phyloP scores from a whole-genome alignment of 1,140 invertebrate species.

The Sycophila sp. region DNA sequence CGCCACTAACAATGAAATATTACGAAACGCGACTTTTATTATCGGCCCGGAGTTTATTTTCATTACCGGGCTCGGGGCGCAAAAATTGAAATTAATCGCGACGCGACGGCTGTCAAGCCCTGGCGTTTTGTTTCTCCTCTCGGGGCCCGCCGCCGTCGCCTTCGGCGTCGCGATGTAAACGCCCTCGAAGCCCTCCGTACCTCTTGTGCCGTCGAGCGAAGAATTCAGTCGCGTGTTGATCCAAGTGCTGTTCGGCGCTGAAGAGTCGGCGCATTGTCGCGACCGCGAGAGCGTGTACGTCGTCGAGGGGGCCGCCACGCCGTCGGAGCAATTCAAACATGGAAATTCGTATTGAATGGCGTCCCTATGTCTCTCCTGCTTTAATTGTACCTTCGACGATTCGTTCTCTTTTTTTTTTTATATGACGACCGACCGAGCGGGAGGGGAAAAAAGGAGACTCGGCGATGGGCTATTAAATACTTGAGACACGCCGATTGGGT shows the following conservation, averaged over 20 bases:
- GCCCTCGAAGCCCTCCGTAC: constrained; percentile 30
- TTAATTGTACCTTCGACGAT: constrained; percentile 3
- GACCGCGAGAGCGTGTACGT: not conserved
- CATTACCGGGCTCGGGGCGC: not conserved
- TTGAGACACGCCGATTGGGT: not conserved
- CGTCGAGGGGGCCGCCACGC: not conserved
- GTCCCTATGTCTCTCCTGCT: not conserved
- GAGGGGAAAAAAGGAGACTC: too few species aligned
- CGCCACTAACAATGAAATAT: constrained; percentile 15
- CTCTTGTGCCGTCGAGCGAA: not conserved
- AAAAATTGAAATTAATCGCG: constrained; percentile 19
- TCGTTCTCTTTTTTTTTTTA: not conserved
- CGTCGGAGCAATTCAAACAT: not conserved
- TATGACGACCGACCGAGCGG: too few species aligned
- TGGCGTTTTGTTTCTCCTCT: not conserved
- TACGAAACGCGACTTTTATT: too few species aligned
- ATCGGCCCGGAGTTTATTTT: too few species aligned
- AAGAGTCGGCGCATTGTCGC: not conserved
- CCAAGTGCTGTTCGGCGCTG: not conserved
- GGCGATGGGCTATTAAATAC: not conserved
- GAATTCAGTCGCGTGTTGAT: constrained; percentile 8
- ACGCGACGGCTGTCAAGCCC: not conserved
- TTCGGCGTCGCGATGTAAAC: constrained; percentile 1
- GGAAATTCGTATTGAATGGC: constrained; percentile 7
- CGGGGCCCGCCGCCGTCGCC: not conserved